phyloP scores from a whole-genome alignment of 2,888 invertebrate genomes.

The Augochlorella aurata region DNA sequence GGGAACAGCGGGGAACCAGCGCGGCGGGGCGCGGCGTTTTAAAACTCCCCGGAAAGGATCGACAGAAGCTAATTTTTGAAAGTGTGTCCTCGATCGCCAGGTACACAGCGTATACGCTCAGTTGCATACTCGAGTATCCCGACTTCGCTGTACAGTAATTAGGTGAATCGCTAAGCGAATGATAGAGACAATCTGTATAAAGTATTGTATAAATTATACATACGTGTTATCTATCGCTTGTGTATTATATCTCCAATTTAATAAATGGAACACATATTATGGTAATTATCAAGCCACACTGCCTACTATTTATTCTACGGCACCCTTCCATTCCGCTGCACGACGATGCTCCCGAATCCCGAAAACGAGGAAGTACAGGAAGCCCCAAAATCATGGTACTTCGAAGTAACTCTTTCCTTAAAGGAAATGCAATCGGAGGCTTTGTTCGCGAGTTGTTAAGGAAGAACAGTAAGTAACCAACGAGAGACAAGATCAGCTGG shows the following conservation, averaged over 20 bases:
- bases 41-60: too few species aligned
- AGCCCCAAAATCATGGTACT: too few species aligned
- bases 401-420: too few species aligned
- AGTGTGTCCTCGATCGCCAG: neutral
- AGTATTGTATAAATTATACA: constrained; percentile 82
- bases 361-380: too few species aligned
- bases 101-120: constrained; percentile 10
- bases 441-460: too few species aligned
- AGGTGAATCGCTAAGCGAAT: constrained; percentile 73
- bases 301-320: constrained; percentile 10
- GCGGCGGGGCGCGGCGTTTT: too few species aligned
- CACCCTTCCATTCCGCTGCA: too few species aligned
- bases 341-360: too few species aligned
- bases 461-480: too few species aligned
- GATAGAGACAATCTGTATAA: constrained; percentile 77
- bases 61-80: too few species aligned
- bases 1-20: neutral
- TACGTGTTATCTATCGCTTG: constrained; percentile 81
- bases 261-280: constrained; percentile 78
- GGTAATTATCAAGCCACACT: constrained; percentile 62
- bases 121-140: constrained; percentile 44
- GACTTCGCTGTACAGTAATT: constrained; percentile 77
- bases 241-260: constrained; percentile 81
- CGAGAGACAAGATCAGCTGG: too few species aligned
- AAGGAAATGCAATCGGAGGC: too few species aligned